Percentiles rank a stretch among this genome's conserved stretches.
Evolutionary conservation across 2,888 invertebrate genomes (phyloP).

Genomic region (Petrolisthes manimaculis): DNA sequence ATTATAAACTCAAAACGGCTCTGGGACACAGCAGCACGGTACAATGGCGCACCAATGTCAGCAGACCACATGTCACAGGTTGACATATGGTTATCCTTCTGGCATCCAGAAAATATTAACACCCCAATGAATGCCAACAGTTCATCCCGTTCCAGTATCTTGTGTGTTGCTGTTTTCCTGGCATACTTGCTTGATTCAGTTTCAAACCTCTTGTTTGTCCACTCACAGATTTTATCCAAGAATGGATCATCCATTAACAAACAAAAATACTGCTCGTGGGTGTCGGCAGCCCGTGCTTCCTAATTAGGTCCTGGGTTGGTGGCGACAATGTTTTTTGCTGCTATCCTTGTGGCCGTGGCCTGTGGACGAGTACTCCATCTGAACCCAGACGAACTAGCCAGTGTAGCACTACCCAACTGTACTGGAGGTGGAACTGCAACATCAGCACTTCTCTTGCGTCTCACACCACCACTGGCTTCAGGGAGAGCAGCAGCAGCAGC

Average conservation of each 20-base stretch:
- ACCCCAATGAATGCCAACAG: neutral
- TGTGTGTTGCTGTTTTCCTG: neutral
- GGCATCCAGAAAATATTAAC: neutral
- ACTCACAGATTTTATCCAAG: neutral
- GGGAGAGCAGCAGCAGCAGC: neutral
- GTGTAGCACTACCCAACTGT: neutral
- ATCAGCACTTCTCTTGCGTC: neutral
- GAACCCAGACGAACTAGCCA: neutral
- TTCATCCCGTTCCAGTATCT: neutral
- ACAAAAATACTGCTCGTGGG: neutral
- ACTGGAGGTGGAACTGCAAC: neutral
- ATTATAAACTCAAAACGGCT: neutral
- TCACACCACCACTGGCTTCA: neutral
- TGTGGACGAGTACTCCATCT: neutral
- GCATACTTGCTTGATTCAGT: neutral
- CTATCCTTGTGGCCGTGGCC: neutral
- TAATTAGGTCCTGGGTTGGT: neutral
- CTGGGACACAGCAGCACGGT: neutral
- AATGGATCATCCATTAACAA: neutral
- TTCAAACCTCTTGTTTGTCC: neutral
- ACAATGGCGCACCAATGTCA: neutral
- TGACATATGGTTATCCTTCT: conserved; percentile 20
- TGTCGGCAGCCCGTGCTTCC: neutral
- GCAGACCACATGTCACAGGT: conserved; percentile 5
- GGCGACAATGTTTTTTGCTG: neutral